phyloP scores from a whole-genome alignment of 2,113 vertebrate species.

The Perccottus glenii region DNA sequence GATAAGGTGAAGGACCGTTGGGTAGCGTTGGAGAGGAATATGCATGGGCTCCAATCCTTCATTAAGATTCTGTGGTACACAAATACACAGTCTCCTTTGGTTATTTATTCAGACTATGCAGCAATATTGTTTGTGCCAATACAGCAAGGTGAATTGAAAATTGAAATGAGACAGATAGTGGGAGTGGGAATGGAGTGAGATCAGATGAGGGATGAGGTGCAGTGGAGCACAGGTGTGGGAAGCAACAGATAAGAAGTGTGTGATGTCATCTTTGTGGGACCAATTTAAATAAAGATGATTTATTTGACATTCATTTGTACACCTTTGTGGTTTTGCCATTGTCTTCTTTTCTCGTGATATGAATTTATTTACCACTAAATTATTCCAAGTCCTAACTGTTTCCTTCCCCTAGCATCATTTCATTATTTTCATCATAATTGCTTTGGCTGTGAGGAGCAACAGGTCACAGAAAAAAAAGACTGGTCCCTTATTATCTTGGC shows the following conservation, averaged over 20 bases:
- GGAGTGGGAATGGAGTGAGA: slow-evolving; percentile 21
- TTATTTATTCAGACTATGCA: slow-evolving; percentile 20
- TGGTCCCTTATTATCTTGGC: slow-evolving; percentile 1
- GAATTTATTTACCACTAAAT: not conserved
- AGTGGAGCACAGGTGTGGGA: not conserved
- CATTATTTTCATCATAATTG: slow-evolving; percentile 7
- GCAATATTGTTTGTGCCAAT: slow-evolving; percentile 36
- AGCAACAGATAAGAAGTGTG: not conserved
- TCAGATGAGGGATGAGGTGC: slow-evolving; percentile 11
- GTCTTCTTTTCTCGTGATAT: not conserved
- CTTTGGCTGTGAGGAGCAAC: slow-evolving; percentile 8
- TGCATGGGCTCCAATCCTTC: slow-evolving; percentile 22
- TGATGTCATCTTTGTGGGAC: slow-evolving; percentile 9
- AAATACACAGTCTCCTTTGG: not conserved
- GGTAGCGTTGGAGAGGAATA: slow-evolving; percentile 20
- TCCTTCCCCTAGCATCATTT: not conserved
- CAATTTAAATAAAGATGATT: not conserved
- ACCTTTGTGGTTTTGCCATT: not conserved
- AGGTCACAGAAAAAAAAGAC: slow-evolving; percentile 4
- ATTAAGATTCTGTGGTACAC: slow-evolving; percentile 28
- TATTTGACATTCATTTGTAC: not conserved
- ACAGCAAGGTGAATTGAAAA: slow-evolving; percentile 42
- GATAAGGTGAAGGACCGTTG: slow-evolving; percentile 44
- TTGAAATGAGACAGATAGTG: slow-evolving; percentile 41
- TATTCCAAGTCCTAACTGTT: not conserved